These are phyloP conservation scores for Lota lota DNA, from an alignment of 2,113 vertebrate species.

Conservation along the genomic window DNA sequence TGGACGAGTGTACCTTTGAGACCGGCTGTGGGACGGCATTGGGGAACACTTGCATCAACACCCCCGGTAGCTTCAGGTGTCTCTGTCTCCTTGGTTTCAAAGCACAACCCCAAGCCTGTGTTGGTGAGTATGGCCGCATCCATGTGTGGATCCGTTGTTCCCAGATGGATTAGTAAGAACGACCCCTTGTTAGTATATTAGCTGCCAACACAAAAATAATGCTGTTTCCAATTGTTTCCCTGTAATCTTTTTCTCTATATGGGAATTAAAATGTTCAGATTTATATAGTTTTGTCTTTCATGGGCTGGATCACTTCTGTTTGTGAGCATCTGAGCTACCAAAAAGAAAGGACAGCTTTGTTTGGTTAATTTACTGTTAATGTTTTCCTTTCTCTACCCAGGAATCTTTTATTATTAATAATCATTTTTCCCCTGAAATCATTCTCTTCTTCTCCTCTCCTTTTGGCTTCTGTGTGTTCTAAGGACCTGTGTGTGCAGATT, in stretches of 20 bases:
- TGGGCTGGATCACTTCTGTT: no score
- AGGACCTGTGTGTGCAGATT: conserved; percentile 52
- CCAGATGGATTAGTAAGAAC: no score
- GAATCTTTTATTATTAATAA: background rate
- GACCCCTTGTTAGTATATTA: no score
- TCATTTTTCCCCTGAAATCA: no score
- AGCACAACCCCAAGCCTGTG: conserved; percentile 58
- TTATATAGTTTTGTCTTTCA: no score
- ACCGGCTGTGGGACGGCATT: conserved; percentile 70
- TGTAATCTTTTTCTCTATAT: no score
- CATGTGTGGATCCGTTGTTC: no score
- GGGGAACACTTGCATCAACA: conserved; percentile 77
- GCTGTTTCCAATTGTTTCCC: no score
- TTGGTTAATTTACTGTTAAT: background rate
- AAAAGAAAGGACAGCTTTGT: no score
- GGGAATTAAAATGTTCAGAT: no score
- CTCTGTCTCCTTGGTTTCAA: conserved; percentile 72
- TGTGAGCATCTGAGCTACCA: no score
- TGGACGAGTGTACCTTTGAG: conserved; percentile 78
- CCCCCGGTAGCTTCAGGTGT: conserved; percentile 73
- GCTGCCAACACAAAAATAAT: no score
- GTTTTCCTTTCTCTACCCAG: background rate
- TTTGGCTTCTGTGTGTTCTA: conserved; percentile 12
- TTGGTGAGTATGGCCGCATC: conserved; percentile 54
- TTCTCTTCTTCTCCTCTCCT: conserved; percentile 2